Evolutionary conservation across 2,888 invertebrate genomes (phyloP).

Genomic region (Epinotia brunnichana): DNA sequence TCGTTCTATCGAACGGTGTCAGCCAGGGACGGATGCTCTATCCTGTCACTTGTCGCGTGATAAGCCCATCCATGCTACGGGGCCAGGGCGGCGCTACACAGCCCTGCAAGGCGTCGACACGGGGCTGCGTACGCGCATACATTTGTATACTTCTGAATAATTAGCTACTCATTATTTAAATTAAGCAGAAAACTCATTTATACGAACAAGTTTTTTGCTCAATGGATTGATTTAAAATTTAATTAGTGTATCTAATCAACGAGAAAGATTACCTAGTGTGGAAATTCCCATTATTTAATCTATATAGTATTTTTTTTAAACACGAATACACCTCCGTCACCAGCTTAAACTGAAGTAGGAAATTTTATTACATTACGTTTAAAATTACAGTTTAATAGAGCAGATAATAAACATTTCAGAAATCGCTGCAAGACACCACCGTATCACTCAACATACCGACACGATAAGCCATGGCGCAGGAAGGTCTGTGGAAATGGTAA

Average conservation of each 20-base stretch:
- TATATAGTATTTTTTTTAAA: not conserved
- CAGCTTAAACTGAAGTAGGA: not conserved
- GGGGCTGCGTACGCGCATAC: conserved; percentile 11
- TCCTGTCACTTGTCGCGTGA: no score
- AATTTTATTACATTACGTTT: not conserved
- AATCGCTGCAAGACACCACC: no score
- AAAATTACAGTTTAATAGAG: not conserved
- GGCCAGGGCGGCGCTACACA: not conserved
- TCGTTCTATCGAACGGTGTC: no score
- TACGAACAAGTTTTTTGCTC: not conserved
- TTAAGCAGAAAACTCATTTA: not conserved
- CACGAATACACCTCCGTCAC: not conserved
- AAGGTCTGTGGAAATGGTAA: not conserved
- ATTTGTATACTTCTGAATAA: conserved; percentile 17
- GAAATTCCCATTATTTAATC: not conserved
- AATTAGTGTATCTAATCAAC: not conserved
- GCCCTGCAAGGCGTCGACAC: not conserved
- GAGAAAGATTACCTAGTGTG: not conserved
- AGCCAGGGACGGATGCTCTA: no score
- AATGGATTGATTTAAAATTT: not conserved
- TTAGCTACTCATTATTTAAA: conserved; percentile 18
- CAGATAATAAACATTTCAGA: no score
- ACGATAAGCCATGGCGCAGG: not conserved
- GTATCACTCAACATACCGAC: not conserved
- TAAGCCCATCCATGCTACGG: no score